These are phyloP conservation scores for Hartigia nigra DNA, from an alignment of 2,888 invertebrate genomes.

Conservation along the genomic window DNA sequence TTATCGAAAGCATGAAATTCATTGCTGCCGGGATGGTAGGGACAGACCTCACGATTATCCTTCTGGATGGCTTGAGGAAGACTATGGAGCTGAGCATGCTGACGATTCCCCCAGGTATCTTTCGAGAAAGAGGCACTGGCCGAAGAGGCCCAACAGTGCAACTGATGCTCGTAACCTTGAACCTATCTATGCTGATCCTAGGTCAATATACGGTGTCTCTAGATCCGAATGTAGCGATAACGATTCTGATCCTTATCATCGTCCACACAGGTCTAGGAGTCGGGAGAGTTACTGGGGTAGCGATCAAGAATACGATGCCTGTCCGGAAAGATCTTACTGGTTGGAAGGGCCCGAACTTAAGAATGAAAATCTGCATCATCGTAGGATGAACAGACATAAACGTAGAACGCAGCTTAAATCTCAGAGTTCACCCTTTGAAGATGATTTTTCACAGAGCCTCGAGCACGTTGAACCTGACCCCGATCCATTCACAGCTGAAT, in stretches of 20 bases:
- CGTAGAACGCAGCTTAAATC: conserved; percentile 52
- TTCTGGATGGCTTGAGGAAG: conserved; percentile 52
- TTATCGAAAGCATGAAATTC: conserved; percentile 49
- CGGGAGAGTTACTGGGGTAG: conserved; percentile 63
- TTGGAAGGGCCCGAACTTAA: conserved; percentile 58
- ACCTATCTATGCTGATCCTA: conserved; percentile 51
- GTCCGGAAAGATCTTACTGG: conserved; percentile 60
- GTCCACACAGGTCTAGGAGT: conserved; percentile 59
- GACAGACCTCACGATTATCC: conserved; percentile 53
- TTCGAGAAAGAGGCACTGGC: conserved; percentile 58
- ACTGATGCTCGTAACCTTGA: conserved; percentile 60
- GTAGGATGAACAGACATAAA: conserved; percentile 58
- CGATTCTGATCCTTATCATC: conserved; percentile 58
- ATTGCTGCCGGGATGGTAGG: conserved; percentile 54
- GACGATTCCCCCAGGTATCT: conserved; percentile 58
- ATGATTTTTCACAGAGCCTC: conserved; percentile 70
- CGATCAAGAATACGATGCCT: conserved; percentile 62
- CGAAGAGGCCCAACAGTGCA: conserved; percentile 61
- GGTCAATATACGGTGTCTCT: conserved; percentile 57
- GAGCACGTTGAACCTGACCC: conserved; percentile 52
- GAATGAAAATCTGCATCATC: conserved; percentile 57
- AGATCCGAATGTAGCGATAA: conserved; percentile 64
- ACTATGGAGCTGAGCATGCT: conserved; percentile 54
- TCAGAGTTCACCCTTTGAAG: conserved; percentile 72
- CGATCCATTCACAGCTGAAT: conserved; percentile 46